Evolutionary conservation across 1,140 invertebrate species (phyloP), one percentile per base, ranked within the genome.

Genomic region (Asobara japonica): DNA sequence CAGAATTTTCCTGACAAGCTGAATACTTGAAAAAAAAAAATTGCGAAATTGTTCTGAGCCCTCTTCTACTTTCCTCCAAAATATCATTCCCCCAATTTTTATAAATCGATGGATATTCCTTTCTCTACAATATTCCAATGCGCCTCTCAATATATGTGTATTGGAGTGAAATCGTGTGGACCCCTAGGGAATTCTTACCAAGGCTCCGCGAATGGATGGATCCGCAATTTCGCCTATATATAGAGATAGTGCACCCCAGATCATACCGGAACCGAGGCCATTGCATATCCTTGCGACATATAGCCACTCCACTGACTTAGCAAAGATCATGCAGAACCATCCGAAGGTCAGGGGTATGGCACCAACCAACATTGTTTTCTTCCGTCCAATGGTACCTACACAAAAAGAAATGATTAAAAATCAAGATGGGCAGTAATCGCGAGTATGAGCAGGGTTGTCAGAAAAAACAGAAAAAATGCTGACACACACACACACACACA

Each of bases 141-240:
- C 31, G 16, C 36, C 30, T 56, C 25, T 16, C 29, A 18, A 60
- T n/a, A n/a, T n/a, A n/a, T n/a, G n/a, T n/a, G n/a, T 11, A 41
- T 25, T 64, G 60, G 0, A 13, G 4, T 5, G 65, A 38, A 33
- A 27, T 29, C 36, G 84, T 84, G n/a, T n/a, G n/a, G n/a, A n/a
- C n/a, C n/a, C n/a, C n/a, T n/a, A n/a, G n/a, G n/a, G n/a, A n/a
- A n/a, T n/a, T n/a, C 71, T 88, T 88, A 90, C 90, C 75, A 92
- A 78, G 45, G 88, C 83, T 27, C 91, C 91, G 64, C 91, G 84
- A 56, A 90, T 88, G 33, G 85, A 84, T 18, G 89, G 88, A 48
- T 91, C 87, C 0, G 90, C 88, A 6, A 90, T 89, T 84, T 92
- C 91, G 61, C 89, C 87, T 3, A 89, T 62, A 61, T 82, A 88